Evolutionary conservation across 2,797 vertebrate species (phyloP).

Genomic region (Enteromius paludinosus): DNA sequence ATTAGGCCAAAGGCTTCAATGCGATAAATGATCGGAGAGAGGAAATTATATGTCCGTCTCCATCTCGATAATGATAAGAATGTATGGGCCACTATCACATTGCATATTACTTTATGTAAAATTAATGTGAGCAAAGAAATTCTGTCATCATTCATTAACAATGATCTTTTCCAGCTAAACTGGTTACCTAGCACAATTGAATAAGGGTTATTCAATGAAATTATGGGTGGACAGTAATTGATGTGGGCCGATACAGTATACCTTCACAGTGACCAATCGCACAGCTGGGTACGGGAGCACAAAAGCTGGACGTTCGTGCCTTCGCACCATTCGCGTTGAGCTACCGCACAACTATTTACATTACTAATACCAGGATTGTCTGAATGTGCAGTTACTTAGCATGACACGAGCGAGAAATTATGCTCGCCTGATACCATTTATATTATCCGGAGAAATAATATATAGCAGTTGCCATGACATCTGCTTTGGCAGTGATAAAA

Average conservation of each 20-base stretch:
- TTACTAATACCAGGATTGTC: slow-evolving; percentile 20
- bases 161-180: slow-evolving; percentile 65
- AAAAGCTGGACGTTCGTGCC: not conserved
- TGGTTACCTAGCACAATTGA: slow-evolving; percentile 61
- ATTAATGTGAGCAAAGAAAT: slow-evolving; percentile 63
- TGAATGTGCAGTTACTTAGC: slow-evolving; percentile 49
- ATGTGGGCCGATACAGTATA: slow-evolving; percentile 55
- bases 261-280: slow-evolving; percentile 33
- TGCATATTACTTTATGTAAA: slow-evolving; percentile 62
- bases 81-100: slow-evolving; percentile 58
- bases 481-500: slow-evolving; percentile 66
- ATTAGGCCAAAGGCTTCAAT: slow-evolving; percentile 53
- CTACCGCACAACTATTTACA: slow-evolving; percentile 39
- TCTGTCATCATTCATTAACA: slow-evolving; percentile 63
- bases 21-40: slow-evolving; percentile 59
- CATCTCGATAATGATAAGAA: slow-evolving; percentile 61
- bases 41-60: slow-evolving; percentile 62
- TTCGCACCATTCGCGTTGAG: slow-evolving; percentile 7
- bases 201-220: slow-evolving; percentile 60
- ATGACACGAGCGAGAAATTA: slow-evolving; percentile 60
- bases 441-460: slow-evolving; percentile 62
- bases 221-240: slow-evolving; percentile 57
- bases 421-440: slow-evolving; percentile 55
- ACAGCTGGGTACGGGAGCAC: slow-evolving; percentile 18
- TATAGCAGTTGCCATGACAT: slow-evolving; percentile 69